phyloP scores from a whole-genome alignment of 2,113 vertebrate genomes.

The Colossoma macropomum region DNA sequence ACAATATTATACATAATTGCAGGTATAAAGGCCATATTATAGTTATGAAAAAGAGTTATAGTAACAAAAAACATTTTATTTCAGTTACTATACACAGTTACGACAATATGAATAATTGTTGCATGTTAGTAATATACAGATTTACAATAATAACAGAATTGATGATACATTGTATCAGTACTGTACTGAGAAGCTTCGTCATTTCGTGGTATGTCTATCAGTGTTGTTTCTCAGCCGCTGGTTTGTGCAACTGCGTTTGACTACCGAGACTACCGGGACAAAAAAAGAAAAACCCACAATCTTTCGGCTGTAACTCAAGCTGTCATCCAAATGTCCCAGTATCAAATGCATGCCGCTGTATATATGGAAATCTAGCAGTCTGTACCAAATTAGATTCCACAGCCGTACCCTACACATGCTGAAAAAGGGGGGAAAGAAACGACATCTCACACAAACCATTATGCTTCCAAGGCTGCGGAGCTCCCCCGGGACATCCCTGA shows the following conservation, averaged over 20 bases:
- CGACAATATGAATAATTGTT: neutral
- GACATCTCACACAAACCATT: slow-evolving; percentile 34
- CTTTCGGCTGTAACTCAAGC: slow-evolving; percentile 24
- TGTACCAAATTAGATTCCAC: slow-evolving; percentile 38
- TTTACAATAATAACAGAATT: no score
- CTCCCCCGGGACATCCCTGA: neutral
- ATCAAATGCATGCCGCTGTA: slow-evolving; percentile 33
- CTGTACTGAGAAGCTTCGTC: no score
- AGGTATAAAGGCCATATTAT: no score
- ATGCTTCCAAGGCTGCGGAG: neutral
- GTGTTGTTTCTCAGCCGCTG: neutral
- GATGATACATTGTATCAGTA: no score
- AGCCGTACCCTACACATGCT: slow-evolving; percentile 23
- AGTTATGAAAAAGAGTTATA: no score
- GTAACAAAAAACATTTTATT: no score
- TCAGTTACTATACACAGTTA: neutral
- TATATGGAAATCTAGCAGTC: slow-evolving; percentile 26
- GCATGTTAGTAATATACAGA: neutral
- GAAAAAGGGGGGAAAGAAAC: slow-evolving; percentile 20
- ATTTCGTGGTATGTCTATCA: no score
- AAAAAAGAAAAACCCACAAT: neutral
- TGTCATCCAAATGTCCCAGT: slow-evolving; percentile 43
- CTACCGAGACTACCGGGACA: neutral
- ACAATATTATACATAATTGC: no score
- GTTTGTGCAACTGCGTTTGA: neutral